A percentile compares a stretch with the other conserved stretches of the same genome.
Evolutionary conservation across 2,888 invertebrate genomes (phyloP).

Genomic region (Eupithecia pulchellata): DNA sequence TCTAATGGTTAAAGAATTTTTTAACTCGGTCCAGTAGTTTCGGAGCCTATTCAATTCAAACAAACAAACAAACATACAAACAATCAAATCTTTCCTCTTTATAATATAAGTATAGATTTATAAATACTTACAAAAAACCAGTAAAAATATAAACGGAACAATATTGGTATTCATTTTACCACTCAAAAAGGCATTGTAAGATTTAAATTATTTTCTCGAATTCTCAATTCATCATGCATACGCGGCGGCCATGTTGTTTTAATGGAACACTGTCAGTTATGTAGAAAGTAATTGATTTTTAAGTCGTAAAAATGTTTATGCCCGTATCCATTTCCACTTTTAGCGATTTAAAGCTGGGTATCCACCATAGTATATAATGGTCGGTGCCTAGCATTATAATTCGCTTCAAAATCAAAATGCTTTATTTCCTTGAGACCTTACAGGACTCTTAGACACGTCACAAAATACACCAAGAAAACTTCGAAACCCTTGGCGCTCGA

Average conservation of each 20-base stretch:
- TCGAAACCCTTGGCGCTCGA: no score
- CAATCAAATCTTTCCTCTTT: no score
- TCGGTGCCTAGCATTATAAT: no score
- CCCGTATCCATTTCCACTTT: not conserved
- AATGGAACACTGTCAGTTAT: not conserved
- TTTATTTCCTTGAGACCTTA: no score
- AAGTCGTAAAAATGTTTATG: not conserved
- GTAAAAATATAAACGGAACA: not conserved
- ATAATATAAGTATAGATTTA: no score
- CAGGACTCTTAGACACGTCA: no score
- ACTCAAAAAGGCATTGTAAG: not conserved
- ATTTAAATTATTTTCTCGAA: not conserved
- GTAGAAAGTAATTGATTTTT: constrained; percentile 6
- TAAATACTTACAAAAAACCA: constrained; percentile 5
- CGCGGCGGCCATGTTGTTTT: not conserved
- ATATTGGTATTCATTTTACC: constrained; percentile 8
- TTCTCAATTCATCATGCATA: not conserved
- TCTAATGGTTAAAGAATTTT: no score
- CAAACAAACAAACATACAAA: no score
- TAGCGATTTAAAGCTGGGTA: not conserved
- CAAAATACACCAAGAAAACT: no score
- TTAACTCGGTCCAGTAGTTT: no score
- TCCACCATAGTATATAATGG: not conserved
- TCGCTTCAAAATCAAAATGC: no score
- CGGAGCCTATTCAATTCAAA: no score